phyloP scores from a whole-genome alignment of 2,888 invertebrate species.

The Drosophila kuntzei region DNA sequence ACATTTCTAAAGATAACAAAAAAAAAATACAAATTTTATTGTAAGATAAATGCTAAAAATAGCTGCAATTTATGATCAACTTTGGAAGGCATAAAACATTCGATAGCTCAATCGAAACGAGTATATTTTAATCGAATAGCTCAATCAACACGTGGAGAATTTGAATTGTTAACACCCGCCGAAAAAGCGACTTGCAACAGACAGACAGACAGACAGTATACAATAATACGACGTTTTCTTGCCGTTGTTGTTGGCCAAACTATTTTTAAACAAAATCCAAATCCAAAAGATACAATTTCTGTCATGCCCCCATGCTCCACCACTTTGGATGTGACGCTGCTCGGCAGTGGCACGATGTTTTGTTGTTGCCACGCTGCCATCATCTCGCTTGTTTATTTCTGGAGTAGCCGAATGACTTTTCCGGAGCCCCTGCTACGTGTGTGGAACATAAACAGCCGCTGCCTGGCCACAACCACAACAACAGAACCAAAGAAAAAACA shows the following conservation, averaged over 20 bases:
- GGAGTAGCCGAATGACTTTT: constrained; percentile 78
- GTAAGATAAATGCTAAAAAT: constrained; percentile 14
- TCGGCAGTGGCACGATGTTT: constrained; percentile 13
- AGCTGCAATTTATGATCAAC: neutral
- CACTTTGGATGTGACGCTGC: constrained; percentile 31
- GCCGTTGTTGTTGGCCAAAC: constrained; percentile 25
- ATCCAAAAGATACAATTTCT: constrained; percentile 64
- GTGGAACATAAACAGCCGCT: constrained; percentile 70
- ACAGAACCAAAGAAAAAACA: constrained; percentile 29
- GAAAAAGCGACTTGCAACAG: constrained; percentile 30
- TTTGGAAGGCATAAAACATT: constrained; percentile 11
- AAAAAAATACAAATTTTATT: constrained; percentile 1
- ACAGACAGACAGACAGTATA: constrained; percentile 1
- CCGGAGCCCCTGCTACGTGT: constrained; percentile 69
- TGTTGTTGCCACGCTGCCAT: constrained; percentile 53
- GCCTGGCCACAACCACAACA: constrained; percentile 31
- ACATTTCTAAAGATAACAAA: constrained; percentile 9
- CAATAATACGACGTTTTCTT: constrained; percentile 16
- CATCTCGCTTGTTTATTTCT: constrained; percentile 71
- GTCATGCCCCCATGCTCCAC: constrained; percentile 37
- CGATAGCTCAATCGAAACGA: neutral
- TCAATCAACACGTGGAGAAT: constrained; percentile 40
- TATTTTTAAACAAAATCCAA: constrained; percentile 65
- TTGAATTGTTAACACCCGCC: constrained; percentile 15
- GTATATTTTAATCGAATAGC: constrained; percentile 11